Evolutionary conservation across 2,888 invertebrate genomes (phyloP), one percentile per base, ranked within the genome.

Genomic region (Nowickia ferox): DNA sequence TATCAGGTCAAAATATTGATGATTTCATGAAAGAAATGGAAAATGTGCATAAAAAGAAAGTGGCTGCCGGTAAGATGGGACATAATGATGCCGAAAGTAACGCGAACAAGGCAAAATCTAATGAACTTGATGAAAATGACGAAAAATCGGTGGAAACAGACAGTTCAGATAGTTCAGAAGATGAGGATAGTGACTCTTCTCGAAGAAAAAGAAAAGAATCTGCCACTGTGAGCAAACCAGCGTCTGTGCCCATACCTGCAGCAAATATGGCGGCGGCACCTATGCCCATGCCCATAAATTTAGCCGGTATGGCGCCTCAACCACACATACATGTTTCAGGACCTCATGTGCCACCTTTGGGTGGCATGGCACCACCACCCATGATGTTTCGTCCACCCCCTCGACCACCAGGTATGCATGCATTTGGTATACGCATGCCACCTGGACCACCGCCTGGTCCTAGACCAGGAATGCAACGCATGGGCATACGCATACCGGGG

Each of bases 21-120:
- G 96, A 97, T 87, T 97, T 97, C 89, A 97, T 97, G 97, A 96
- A 97, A 90, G 97, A 97, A 94, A 97, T 97, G 97, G 97, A 97
- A 93, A 96, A 96, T 85, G 97, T 96, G 0, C 96, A 96, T 88
- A 95, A 95, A 90, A 96, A 96, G 91, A 94, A 95, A 86, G 96
- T 89, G 38, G 95, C 95, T 8, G 89, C 89, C 38, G 87, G 88
- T 19, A 87, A 87, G 3, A 6, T 81, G 22, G 90, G 89, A 1
- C 87, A 87, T 9, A 87, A 84, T 13, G 88, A 87, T 22, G 80
- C 86, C 1, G 87, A 87, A 53, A 87, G 87, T 6, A 84, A 80
- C n/a, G 78, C 79, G 4, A 88, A 86, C 4, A 78, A 80, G 22
- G 72, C 65, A 44, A 76, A 75, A 30, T 30, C 63, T 9, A 82